A percentile compares a stretch with the other conserved stretches of the same genome.
Evolutionary conservation across 2,797 vertebrate genomes (phyloP).

Genomic region (Eulemur rubriventer): DNA sequence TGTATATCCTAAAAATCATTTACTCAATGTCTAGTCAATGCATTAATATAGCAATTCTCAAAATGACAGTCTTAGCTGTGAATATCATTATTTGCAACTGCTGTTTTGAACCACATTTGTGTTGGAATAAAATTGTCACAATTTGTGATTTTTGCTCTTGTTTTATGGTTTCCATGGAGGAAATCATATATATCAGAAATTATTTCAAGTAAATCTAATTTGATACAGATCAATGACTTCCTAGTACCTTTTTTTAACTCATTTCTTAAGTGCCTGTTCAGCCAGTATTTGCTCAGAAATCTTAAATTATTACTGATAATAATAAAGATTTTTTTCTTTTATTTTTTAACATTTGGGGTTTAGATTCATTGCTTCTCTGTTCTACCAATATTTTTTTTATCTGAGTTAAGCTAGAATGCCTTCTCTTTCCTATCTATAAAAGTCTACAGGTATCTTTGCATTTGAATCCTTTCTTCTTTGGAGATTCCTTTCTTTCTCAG

Average conservation of each 20-base stretch:
- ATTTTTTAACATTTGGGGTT: conserved; percentile 11
- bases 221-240: conserved; percentile 36
- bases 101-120: conserved; percentile 50
- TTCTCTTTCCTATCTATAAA: neutral
- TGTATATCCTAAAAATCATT: neutral
- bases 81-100: conserved; percentile 57
- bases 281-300: conserved; percentile 59
- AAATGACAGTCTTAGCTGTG: conserved; percentile 54
- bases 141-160: conserved; percentile 69
- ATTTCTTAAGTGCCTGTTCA: conserved; percentile 67
- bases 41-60: neutral
- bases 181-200: conserved; percentile 54
- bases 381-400: conserved; percentile 53
- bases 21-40: conserved; percentile 1
- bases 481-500: conserved; percentile 37
- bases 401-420: neutral
- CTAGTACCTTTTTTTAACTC: conserved; percentile 30
- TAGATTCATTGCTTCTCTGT: conserved; percentile 42
- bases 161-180: conserved; percentile 69
- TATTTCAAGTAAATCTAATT: conserved; percentile 45
- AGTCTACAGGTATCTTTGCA: neutral
- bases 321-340: conserved; percentile 53
- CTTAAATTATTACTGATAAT: conserved; percentile 45
- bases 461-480: conserved; percentile 41
- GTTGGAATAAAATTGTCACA: conserved; percentile 49